Percentiles rank a stretch among this genome's conserved stretches.
Conservation (phyloP, 37 sponge, comb jelly and placozoan species). For the Beroe ovata region DNA sequence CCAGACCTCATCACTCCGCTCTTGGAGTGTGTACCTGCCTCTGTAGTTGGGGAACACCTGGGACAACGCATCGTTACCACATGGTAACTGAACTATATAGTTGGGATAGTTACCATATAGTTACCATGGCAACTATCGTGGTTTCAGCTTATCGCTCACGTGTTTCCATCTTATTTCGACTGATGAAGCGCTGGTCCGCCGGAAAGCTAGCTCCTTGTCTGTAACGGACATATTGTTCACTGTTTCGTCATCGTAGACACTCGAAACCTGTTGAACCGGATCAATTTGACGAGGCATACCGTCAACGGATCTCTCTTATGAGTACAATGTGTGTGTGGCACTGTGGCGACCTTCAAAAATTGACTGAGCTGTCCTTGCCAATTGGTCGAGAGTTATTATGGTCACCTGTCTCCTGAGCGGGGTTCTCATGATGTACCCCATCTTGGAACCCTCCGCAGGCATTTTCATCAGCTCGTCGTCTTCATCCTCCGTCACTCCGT, state of each 20-base stretch:
- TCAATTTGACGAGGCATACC: too few relatives aligned
- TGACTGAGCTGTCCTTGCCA: too few relatives aligned
- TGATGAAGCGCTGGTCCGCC: conserved; percentile 36
- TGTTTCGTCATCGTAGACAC: conserved; percentile 31
- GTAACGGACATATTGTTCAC: neutral
- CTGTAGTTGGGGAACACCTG: conserved; percentile 29
- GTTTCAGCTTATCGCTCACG: neutral
- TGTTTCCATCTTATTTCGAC: conserved; percentile 62
- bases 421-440: neutral
- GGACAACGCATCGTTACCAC: too few relatives aligned
- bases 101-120: neutral
- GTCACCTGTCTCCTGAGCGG: neutral
- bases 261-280: conserved; percentile 51
- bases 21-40: conserved; percentile 51
- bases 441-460: neutral
- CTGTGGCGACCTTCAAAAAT: too few relatives aligned
- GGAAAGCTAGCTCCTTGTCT: conserved; percentile 1
- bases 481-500: neutral
- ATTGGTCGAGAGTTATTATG: too few relatives aligned
- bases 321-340: too few relatives aligned
- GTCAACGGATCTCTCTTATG: too few relatives aligned
- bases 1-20: conserved; percentile 23
- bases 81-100: neutral
- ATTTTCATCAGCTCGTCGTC: too few relatives aligned
- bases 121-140: neutral